phyloP scores from a whole-genome alignment of 2,888 invertebrate genomes.

The Eilema sororculum region DNA sequence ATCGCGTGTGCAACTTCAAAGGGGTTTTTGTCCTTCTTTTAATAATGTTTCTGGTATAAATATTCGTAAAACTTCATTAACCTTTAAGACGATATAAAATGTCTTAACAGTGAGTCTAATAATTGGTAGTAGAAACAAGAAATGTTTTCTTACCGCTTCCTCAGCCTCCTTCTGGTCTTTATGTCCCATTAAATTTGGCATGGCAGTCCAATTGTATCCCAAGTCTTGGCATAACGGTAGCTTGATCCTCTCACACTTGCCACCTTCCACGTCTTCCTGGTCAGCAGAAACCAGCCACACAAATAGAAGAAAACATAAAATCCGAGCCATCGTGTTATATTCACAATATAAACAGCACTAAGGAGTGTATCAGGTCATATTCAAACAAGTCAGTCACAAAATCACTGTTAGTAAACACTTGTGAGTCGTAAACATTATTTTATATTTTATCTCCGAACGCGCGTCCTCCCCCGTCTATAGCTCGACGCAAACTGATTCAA shows the following conservation, averaged over 20 bases:
- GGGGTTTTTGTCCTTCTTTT: constrained; percentile 15
- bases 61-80: constrained; percentile 22
- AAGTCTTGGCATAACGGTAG: constrained; percentile 93
- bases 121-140: background rate
- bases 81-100: constrained; percentile 9
- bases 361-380: constrained; percentile 67
- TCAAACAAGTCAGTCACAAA: constrained; percentile 69
- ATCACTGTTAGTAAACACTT: constrained; percentile 69
- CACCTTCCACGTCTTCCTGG: constrained; percentile 80
- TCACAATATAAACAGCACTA: constrained; percentile 62
- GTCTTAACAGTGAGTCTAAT: background rate
- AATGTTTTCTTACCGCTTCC: constrained; percentile 88
- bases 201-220: constrained; percentile 94
- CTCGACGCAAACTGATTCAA: constrained; percentile 75
- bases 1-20: constrained; percentile 12
- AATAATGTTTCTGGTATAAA: constrained; percentile 4
- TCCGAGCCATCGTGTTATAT: constrained; percentile 74
- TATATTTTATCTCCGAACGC: constrained; percentile 35
- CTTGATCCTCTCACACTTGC: constrained; percentile 92
- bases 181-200: constrained; percentile 95
- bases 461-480: constrained; percentile 58
- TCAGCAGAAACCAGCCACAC: constrained; percentile 77
- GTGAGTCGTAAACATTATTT: constrained; percentile 74
- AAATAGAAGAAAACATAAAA: constrained; percentile 72
- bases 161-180: constrained; percentile 93